Evolutionary conservation across 2,797 vertebrate genomes (phyloP).

Genomic region (Diglossa cyanea): DNA sequence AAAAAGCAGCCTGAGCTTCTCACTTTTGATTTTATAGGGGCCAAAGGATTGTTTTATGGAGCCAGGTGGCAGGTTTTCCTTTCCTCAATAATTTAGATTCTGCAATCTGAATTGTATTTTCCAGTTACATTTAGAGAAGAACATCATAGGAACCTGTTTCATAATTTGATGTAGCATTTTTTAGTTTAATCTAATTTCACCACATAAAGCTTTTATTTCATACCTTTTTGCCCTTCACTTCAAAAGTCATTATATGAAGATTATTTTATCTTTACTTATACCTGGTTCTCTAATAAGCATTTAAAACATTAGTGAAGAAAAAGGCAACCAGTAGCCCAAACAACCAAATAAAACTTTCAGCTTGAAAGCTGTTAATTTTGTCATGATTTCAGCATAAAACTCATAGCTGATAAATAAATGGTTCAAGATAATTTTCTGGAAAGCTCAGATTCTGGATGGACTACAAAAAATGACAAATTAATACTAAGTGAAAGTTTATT

Average conservation of each 20-base stretch:
- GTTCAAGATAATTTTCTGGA: not conserved
- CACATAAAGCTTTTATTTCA: not conserved
- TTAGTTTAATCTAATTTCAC: not conserved
- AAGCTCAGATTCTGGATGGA: not conserved
- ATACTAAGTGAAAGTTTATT: not conserved
- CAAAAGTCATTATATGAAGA: not conserved
- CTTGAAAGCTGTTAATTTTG: not conserved
- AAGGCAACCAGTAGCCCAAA: not conserved
- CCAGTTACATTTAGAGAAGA: not conserved
- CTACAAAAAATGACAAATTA: not conserved
- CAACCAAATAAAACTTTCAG: not conserved
- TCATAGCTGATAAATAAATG: not conserved
- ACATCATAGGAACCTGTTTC: not conserved
- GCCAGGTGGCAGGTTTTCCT: not conserved
- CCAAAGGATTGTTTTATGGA: not conserved
- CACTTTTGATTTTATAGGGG: not conserved
- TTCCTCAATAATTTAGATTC: not conserved
- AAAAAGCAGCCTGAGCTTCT: not conserved
- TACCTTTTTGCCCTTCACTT: not conserved
- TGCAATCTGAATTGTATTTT: not conserved
- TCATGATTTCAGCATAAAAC: not conserved
- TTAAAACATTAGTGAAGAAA: not conserved
- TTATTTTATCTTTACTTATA: not conserved
- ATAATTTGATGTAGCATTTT: not conserved
- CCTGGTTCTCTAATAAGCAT: not conserved